Evolutionary conservation across 1,140 invertebrate species (phyloP).

Genomic region (Telenomus remus): DNA sequence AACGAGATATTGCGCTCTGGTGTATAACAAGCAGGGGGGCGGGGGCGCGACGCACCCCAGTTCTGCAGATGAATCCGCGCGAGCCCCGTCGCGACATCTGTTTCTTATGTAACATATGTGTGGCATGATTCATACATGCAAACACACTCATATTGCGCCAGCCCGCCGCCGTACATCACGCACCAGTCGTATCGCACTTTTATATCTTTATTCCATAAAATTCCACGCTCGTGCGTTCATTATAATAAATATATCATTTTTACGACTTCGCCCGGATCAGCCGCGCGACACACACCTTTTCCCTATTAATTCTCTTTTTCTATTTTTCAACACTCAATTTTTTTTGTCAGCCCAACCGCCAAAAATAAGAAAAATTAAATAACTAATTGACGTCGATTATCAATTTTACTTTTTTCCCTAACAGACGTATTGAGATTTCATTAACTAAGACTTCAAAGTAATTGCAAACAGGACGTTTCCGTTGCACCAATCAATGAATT

Average conservation of each 20-base stretch:
- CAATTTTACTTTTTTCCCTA: too few species aligned
- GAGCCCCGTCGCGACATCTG: slow-evolving; percentile 33
- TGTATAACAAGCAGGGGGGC: too few species aligned
- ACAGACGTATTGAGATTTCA: too few species aligned
- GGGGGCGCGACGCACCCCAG: slow-evolving; percentile 21
- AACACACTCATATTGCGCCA: slow-evolving; percentile 31
- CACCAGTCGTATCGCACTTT: slow-evolving; percentile 33
- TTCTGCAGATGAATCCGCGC: slow-evolving; percentile 16
- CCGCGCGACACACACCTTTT: slow-evolving; percentile 2
- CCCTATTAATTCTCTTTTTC: slow-evolving; percentile 18
- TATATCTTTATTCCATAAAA: slow-evolving; percentile 44
- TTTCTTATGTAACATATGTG: slow-evolving; percentile 50
- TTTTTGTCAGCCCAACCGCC: too few species aligned
- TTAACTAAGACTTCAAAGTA: too few species aligned
- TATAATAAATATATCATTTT: slow-evolving; percentile 50
- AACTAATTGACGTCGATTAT: neutral
- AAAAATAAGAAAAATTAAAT: neutral
- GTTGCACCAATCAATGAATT: slow-evolving; percentile 18
- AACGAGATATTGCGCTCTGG: slow-evolving; percentile 28
- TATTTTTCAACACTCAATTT: too few species aligned
- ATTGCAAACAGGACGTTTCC: neutral
- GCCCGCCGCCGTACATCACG: slow-evolving; percentile 21
- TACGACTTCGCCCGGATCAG: slow-evolving; percentile 22
- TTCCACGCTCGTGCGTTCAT: slow-evolving; percentile 28
- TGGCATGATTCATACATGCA: slow-evolving; percentile 44